phyloP scores from a whole-genome alignment of 2,888 invertebrate species.

The Portevinia maculata region DNA sequence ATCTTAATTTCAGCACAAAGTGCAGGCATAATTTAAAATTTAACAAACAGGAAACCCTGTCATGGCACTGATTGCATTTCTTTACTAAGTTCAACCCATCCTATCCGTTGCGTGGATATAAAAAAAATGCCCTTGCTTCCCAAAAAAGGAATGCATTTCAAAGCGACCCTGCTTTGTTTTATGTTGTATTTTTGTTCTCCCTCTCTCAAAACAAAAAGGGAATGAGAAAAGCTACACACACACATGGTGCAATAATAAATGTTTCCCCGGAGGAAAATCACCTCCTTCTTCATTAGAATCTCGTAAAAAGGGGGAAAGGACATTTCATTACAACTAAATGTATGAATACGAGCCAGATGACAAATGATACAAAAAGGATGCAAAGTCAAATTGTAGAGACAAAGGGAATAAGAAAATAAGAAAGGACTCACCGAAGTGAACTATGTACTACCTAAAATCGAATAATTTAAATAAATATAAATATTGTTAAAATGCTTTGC shows the following conservation, averaged over 20 bases:
- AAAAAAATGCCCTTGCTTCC: neutral
- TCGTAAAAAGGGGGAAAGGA: slow-evolving; percentile 16
- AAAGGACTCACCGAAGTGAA: neutral
- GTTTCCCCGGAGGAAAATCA: slow-evolving; percentile 47
- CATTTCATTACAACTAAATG: slow-evolving; percentile 7
- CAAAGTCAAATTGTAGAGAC: neutral
- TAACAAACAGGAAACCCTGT: slow-evolving; percentile 9
- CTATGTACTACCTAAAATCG: no score
- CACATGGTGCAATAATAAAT: slow-evolving; percentile 57
- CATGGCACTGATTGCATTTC: slow-evolving; percentile 20
- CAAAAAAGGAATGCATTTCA: slow-evolving; percentile 17
- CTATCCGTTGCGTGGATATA: neutral
- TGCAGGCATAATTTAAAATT: slow-evolving; percentile 15
- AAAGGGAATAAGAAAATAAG: neutral
- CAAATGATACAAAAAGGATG: slow-evolving; percentile 32
- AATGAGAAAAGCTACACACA: slow-evolving; percentile 36
- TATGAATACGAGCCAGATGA: slow-evolving; percentile 20
- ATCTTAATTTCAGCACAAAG: slow-evolving; percentile 41
- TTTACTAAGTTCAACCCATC: slow-evolving; percentile 1
- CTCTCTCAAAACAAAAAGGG: neutral
- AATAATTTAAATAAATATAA: no score
- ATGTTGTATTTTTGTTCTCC: slow-evolving; percentile 3
- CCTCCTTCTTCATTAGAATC: slow-evolving; percentile 45
- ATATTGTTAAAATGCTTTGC: no score
- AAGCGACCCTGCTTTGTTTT: slow-evolving; percentile 23